Percentiles rank a stretch among this genome's conserved stretches.
Conservation (phyloP, 2,888 invertebrate species). For the Oxystoma pomonae region DNA sequence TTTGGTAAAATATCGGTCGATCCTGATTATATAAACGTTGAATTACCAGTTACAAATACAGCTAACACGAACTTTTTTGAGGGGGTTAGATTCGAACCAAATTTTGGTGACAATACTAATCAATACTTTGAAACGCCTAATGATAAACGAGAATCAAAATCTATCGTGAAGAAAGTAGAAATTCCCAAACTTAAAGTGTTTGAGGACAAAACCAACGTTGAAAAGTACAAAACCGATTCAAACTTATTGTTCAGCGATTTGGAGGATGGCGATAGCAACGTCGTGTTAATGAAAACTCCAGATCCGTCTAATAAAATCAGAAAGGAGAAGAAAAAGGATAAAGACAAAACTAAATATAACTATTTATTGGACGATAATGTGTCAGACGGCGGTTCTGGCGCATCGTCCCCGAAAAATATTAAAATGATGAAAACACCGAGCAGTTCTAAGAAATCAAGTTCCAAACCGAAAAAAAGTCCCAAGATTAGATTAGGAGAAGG, state of each 20-base stretch:
- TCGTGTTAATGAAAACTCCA: background rate
- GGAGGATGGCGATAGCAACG: background rate
- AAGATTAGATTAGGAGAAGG: constrained; percentile 50
- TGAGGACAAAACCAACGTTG: background rate
- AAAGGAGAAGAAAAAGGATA: constrained; percentile 40
- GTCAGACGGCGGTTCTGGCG: constrained; percentile 40
- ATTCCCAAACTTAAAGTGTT: constrained; percentile 7
- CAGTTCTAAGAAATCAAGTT: constrained; percentile 35
- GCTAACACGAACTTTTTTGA: background rate
- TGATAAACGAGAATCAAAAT: background rate
- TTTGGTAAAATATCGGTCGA: constrained; percentile 40
- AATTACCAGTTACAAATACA: constrained; percentile 23
- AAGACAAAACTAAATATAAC: constrained; percentile 51
- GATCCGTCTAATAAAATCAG: constrained; percentile 14
- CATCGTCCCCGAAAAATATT: constrained; percentile 25
- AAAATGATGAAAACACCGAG: constrained; percentile 39
- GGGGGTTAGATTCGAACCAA: background rate
- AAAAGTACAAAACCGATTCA: constrained; percentile 9
- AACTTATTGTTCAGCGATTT: constrained; percentile 14
- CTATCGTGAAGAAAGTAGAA: background rate
- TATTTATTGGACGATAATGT: constrained; percentile 49
- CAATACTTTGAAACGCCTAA: constrained; percentile 10
- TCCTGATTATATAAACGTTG: constrained; percentile 37
- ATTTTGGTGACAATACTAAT: background rate
- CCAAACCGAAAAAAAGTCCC: constrained; percentile 37